Base-by-base conservation (phyloP, 1,140 invertebrate genomes). In the Achatina immaculata region DNA sequence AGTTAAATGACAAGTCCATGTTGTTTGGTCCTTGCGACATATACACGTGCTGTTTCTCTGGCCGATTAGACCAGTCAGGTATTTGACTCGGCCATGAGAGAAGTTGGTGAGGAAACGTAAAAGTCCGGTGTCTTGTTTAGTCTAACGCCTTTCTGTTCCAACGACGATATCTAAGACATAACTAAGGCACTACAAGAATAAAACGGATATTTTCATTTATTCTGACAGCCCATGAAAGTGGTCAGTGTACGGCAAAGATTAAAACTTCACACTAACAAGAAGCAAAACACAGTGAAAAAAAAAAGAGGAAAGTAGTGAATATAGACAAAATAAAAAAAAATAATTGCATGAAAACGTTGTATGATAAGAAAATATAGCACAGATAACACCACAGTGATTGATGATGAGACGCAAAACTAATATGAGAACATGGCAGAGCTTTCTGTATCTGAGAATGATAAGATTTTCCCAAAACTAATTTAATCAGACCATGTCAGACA, bases 401-500 rank as follows among this genome's bases (percentile, higher is more conserved):
- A n/a, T n/a, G n/a, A n/a, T n/a, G n/a, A n/a, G n/a, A n/a, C n/a
- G 48, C 48, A 51, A 24, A 51, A 24, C 11, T 11, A 51, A 11
- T 51, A 51, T 51, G 48, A 14, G 11, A 51, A 24, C 48, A 51
- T 11, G 24, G 48, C 11, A 24, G 24, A 11, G 11, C 11, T 51
- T 11, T 51, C 48, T 14, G 31, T 28, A 4, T 62, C 58, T 62
- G n/a, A 62, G 58, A 28, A 62, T 62, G n/a, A 6, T 31, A 28
- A 62, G 7, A 62, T 62, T 62, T 62, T 28, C 58, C 31, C 58
- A 1, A 62, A 62, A 62, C 6, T n/a, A 62, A 62, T 62, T 62
- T 62, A 62, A 62, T 62, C 58, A 62, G 58, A 62, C n/a, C n/a
- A 62, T 62, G 58, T 62, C 31, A 28, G 28, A 62, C 58, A 62